These are phyloP conservation scores for Drosophila nigricruria DNA, from an alignment of 2,888 invertebrate species.

Conservation along the genomic window DNA sequence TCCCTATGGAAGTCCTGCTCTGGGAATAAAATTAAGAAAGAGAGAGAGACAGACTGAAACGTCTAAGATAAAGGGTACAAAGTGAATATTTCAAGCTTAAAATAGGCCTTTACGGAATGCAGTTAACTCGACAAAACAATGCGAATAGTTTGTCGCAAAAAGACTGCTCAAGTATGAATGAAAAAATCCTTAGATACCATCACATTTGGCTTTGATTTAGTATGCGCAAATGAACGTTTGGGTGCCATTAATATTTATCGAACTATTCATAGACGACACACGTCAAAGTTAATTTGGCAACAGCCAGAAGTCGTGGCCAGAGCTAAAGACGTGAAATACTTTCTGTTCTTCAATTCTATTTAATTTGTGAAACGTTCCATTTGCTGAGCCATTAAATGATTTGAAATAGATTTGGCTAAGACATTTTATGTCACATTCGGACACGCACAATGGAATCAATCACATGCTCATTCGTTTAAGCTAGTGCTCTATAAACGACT, in stretches of 20 bases:
- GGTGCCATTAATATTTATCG: conserved; percentile 14
- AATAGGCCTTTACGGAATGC: not conserved
- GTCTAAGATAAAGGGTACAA: not conserved
- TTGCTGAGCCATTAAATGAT: conserved; percentile 14
- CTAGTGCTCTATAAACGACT: conserved; percentile 37
- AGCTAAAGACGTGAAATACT: not conserved
- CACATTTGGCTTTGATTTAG: conserved; percentile 1
- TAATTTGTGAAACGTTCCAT: conserved; percentile 9
- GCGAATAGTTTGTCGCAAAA: not conserved
- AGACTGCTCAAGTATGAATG: too few species aligned
- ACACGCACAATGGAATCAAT: conserved; percentile 44
- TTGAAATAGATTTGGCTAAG: not conserved
- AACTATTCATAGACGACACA: not conserved
- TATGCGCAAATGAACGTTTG: conserved; percentile 6
- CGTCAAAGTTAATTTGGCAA: conserved; percentile 18
- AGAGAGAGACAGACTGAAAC: not conserved
- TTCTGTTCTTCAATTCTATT: not conserved
- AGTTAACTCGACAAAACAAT: not conserved
- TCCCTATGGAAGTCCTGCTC: too few species aligned
- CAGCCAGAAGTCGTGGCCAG: conserved; percentile 3
- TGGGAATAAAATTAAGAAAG: too few species aligned
- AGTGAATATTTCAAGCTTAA: not conserved
- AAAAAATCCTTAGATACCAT: not conserved
- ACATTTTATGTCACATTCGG: conserved; percentile 14
- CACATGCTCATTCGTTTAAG: conserved; percentile 25